Conservation (phyloP, 2,113 vertebrate species). For the Ahaetulla prasina region DNA sequence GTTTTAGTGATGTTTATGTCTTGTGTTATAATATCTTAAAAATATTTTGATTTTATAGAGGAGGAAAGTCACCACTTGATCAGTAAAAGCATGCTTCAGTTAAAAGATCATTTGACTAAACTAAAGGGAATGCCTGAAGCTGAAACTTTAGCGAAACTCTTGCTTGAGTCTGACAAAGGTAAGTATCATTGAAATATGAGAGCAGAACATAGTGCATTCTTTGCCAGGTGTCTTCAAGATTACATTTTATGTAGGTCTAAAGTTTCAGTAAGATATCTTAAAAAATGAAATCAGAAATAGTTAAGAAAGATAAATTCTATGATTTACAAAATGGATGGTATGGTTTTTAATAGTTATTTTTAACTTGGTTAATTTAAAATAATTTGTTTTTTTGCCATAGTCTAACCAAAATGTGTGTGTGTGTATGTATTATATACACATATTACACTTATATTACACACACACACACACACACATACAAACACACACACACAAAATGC, state of each 20-base stretch:
- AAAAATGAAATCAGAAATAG: neutral
- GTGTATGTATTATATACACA: too few relatives aligned
- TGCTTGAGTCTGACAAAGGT: neutral
- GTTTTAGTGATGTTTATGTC: neutral
- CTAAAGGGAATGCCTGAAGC: slow-evolving; percentile 2
- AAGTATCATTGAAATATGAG: neutral
- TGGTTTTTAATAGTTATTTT: neutral
- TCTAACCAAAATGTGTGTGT: neutral
- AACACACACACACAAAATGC: too few relatives aligned
- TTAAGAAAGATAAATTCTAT: neutral
- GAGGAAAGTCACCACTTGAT: neutral
- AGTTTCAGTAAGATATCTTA: neutral
- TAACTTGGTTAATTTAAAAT: neutral
- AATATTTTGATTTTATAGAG: neutral
- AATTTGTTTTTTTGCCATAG: neutral
- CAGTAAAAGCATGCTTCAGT: neutral
- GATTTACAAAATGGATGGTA: neutral
- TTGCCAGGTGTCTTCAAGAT: neutral
- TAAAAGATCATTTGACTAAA: slow-evolving; percentile 1
- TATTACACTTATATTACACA: too few relatives aligned
- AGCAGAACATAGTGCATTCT: neutral
- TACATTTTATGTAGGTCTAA: neutral
- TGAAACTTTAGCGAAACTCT: slow-evolving; percentile 3
- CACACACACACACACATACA: too few relatives aligned
- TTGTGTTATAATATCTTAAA: neutral